A percentile compares a stretch with the other conserved stretches of the same genome.
phyloP scores from a whole-genome alignment of 2,888 invertebrate genomes.

The Geotrupes spiniger region DNA sequence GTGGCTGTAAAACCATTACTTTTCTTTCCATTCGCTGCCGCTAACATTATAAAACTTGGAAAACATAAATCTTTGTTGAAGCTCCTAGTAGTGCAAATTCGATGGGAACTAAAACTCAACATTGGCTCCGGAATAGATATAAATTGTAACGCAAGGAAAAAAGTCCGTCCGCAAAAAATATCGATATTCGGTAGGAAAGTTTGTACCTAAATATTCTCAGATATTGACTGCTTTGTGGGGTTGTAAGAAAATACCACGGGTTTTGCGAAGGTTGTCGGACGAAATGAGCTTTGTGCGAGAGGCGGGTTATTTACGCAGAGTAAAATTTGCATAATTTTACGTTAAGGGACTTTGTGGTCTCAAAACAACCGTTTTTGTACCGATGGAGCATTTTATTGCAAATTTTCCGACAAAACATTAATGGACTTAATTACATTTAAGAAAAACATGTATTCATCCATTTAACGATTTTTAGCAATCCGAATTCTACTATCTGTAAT shows the following conservation, averaged over 20 bases:
- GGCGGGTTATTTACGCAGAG: slow-evolving; percentile 14
- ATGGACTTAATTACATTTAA: neutral
- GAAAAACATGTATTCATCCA: too few relatives aligned
- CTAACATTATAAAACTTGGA: too few relatives aligned
- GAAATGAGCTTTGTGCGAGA: slow-evolving; percentile 2
- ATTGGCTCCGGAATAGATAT: too few relatives aligned
- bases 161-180: too few relatives aligned
- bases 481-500: too few relatives aligned
- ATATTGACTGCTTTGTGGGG: too few relatives aligned
- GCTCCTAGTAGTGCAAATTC: too few relatives aligned
- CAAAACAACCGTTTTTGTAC: neutral
- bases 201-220: neutral
- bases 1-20: neutral
- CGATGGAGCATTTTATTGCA: neutral
- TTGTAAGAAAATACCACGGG: slow-evolving; percentile 2
- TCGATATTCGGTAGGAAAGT: slow-evolving; percentile 1
- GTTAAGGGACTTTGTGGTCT: slow-evolving; percentile 14
- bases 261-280: neutral
- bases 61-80: too few relatives aligned
- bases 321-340: slow-evolving; percentile 21
- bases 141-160: too few relatives aligned
- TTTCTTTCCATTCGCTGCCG: neutral
- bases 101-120: too few relatives aligned
- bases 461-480: too few relatives aligned
- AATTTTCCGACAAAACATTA: neutral